These are phyloP conservation scores for Muscina levida DNA, from an alignment of 2,888 invertebrate genomes.

Conservation along the genomic window DNA sequence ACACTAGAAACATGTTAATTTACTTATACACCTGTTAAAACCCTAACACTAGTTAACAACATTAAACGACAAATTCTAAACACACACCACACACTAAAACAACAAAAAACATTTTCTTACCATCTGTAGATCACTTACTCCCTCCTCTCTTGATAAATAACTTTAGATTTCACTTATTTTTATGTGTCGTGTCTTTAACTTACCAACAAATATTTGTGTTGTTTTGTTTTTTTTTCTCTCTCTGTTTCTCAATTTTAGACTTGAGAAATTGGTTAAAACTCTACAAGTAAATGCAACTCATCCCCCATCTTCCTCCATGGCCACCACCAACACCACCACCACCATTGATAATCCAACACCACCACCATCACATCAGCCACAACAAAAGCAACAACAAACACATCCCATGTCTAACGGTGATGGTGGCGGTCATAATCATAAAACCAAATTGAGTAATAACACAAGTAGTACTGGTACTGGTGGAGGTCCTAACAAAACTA, in stretches of 20 bases:
- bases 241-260: slow-evolving; percentile 73
- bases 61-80: no score
- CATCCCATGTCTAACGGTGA: slow-evolving; percentile 67
- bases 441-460: slow-evolving; percentile 53
- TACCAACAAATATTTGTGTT: slow-evolving; percentile 60
- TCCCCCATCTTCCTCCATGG: slow-evolving; percentile 54
- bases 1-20: no score
- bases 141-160: no score
- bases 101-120: no score
- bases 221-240: no score
- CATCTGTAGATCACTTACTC: no score
- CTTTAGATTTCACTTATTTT: no score
- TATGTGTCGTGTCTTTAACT: slow-evolving; percentile 18
- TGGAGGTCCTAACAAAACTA: slow-evolving; percentile 66
- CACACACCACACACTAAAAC: no score
- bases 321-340: slow-evolving; percentile 11
- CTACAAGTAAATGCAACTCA: slow-evolving; percentile 74
- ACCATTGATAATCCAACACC: slow-evolving; percentile 40
- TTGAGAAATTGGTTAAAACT: slow-evolving; percentile 79
- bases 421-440: slow-evolving; percentile 62
- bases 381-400: slow-evolving; percentile 59
- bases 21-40: no score
- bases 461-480: slow-evolving; percentile 46
- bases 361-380: slow-evolving; percentile 40
- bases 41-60: no score